Evolutionary conservation across 2,888 invertebrate genomes (phyloP).

Genomic region (Amphipyra berbera): DNA sequence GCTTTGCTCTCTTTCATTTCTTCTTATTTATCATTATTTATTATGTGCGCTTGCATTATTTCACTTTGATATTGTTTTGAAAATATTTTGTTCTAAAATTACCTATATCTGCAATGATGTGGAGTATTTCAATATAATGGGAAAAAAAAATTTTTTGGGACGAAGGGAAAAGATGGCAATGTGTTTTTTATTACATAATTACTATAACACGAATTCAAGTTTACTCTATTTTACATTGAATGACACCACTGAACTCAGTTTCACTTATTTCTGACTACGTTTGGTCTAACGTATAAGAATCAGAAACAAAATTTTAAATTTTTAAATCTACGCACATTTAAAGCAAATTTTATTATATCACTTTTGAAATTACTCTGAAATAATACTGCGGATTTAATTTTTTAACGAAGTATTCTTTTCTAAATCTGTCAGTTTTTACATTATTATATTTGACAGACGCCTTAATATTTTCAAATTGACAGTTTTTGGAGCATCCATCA

Average conservation of each 20-base stretch:
- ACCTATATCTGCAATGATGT: conserved; percentile 22
- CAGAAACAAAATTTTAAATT: neutral
- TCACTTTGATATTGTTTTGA: conserved; percentile 41
- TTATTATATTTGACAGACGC: conserved; percentile 35
- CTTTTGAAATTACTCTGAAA: conserved; percentile 10
- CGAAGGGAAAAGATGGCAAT: too few species aligned
- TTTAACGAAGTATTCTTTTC: conserved; percentile 42
- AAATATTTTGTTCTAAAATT: neutral
- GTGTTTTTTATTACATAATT: too few species aligned
- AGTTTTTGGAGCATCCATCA: conserved; percentile 11
- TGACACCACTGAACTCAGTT: neutral
- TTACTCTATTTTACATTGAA: neutral
- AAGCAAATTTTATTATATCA: neutral
- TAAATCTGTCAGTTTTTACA: conserved; percentile 20
- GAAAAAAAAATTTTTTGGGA: neutral
- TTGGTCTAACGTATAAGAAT: neutral
- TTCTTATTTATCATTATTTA: conserved; percentile 73
- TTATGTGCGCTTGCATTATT: conserved; percentile 49
- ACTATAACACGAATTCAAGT: too few species aligned
- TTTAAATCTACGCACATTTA: neutral
- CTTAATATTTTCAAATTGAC: conserved; percentile 40
- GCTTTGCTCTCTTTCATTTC: conserved; percentile 75
- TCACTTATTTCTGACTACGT: neutral
- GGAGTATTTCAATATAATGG: neutral
- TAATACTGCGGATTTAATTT: conserved; percentile 24